Evolutionary conservation across 2,888 invertebrate species (phyloP), one percentile per base, ranked within the genome.

Genomic region (Listrodromus nycthemerus): DNA sequence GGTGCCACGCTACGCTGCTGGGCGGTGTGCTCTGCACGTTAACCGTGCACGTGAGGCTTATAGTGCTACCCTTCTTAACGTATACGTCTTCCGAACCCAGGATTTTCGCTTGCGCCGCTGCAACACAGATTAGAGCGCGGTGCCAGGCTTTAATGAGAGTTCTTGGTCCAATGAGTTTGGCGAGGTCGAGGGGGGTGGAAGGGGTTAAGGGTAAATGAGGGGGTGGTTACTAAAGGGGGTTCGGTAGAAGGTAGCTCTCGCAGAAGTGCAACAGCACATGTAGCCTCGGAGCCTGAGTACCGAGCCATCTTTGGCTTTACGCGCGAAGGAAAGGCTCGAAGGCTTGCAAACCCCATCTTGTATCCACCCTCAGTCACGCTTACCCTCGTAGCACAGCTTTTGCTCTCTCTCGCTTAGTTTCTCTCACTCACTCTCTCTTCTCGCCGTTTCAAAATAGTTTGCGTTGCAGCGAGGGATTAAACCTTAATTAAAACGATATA

Each of bases 21-120:
- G 96, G 96, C 21, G 96, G 97, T 87, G 96, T 96, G 82, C 97
- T 97, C 93, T 97, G 97, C 90, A 97, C 96, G 94, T 98, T 98
- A 89, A 98, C 97, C 73, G 97, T 96, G 93, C 98, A 98, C 81
- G 97, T 97, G 92, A 98, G 94, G 89, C 97, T 97, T 95, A 98
- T 98, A 88, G 97, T 98, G 93, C 97, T 97, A 90, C 98, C 98
- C 93, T 97, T 97, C 94, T 97, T 97, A 91, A 98, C 98, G 94
- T 97, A 97, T 88, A 97, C 97, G 91, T 98, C 98, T 89, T 97
- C 96, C 61, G 97, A 97, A 85, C 97, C 97, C 93, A 96, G 96
- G 92, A 98, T 98, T 93, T 96, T 96, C 66, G 98, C 98, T 91
- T 97, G 97, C 45, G 98, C 97, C 91, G 97, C 97, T 98, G 95